Evolutionary conservation across 2,113 vertebrate genomes (phyloP).

Genomic region (Lophura nycthemera): DNA sequence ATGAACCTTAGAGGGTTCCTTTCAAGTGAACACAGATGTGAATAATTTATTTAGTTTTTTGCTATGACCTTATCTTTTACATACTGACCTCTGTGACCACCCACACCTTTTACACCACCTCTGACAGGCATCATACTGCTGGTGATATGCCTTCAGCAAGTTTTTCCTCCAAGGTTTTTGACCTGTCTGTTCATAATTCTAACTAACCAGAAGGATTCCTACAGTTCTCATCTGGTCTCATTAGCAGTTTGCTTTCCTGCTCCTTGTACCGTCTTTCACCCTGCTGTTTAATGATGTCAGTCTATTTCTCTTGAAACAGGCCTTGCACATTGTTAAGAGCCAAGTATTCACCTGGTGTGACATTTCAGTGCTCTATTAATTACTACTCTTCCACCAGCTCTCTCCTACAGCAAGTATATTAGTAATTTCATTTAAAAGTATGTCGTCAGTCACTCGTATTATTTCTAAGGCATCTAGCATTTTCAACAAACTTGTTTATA

Average conservation of each 20-base stretch:
- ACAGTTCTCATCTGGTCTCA: background rate
- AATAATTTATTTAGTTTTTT: background rate
- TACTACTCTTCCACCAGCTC: background rate
- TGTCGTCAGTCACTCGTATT: background rate
- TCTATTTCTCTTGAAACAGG: background rate
- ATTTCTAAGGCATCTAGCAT: background rate
- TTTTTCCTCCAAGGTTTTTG: background rate
- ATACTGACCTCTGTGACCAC: background rate
- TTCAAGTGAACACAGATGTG: background rate
- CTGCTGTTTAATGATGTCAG: background rate
- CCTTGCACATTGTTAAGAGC: background rate
- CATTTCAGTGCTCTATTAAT: constrained; percentile 15
- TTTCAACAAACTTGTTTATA: background rate
- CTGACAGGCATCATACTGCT: background rate
- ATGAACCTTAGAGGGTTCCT: background rate
- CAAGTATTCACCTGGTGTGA: background rate
- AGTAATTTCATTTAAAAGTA: background rate
- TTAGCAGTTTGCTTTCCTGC: background rate
- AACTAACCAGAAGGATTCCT: background rate
- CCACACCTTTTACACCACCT: background rate
- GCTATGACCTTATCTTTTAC: background rate
- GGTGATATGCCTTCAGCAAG: background rate
- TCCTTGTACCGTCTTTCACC: background rate
- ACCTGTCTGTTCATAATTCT: background rate
- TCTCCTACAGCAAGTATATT: background rate